These are phyloP conservation scores for Myodes glareolus DNA, from an alignment of 2,113 vertebrate species.

Conservation along the genomic window DNA sequence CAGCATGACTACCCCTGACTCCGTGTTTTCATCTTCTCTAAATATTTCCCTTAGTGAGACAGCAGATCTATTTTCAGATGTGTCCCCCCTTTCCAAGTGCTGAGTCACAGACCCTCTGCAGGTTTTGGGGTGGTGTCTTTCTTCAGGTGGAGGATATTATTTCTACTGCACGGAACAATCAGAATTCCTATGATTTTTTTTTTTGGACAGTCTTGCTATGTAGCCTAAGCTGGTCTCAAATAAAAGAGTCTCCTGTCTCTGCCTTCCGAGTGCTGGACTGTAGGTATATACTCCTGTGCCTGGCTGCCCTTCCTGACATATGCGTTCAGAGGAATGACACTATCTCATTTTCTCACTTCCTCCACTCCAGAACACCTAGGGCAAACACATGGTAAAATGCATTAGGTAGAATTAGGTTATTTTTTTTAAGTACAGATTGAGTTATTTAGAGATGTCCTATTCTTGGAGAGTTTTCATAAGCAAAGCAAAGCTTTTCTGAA, in stretches of 20 bases:
- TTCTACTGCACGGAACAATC: background rate
- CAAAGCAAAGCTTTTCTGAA: background rate
- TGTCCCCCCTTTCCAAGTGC: background rate
- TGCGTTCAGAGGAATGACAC: background rate
- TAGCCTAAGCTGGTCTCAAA: background rate
- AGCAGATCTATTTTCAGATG: background rate
- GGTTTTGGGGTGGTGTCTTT: background rate
- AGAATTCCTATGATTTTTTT: background rate
- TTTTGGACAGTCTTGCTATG: background rate
- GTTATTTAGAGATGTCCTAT: background rate
- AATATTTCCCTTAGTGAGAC: background rate
- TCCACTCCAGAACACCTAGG: background rate
- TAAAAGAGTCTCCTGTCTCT: background rate
- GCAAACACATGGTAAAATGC: background rate
- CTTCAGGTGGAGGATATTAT: background rate
- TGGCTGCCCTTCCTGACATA: background rate
- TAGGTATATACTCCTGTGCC: background rate
- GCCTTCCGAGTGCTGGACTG: background rate
- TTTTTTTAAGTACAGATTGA: slow-evolving; percentile 28
- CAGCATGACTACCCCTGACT: too few species aligned
- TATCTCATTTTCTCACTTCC: background rate
- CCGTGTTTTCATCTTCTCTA: background rate
- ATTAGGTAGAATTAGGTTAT: slow-evolving; percentile 24
- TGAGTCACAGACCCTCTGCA: background rate
- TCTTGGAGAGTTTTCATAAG: background rate